Evolutionary conservation across 2,888 invertebrate species (phyloP).

Genomic region (Drosophila prolongata): DNA sequence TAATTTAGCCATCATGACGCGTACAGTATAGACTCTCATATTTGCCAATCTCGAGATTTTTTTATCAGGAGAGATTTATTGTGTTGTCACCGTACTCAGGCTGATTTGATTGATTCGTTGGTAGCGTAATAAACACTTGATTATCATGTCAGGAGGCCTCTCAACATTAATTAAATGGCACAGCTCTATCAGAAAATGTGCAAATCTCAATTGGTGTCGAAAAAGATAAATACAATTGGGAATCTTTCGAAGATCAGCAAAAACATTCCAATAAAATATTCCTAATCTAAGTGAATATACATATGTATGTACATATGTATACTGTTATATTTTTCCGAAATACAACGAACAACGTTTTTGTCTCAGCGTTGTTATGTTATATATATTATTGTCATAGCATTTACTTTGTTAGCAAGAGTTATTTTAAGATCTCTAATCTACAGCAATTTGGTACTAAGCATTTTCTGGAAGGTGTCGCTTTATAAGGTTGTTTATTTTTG

Average conservation of each 20-base stretch:
- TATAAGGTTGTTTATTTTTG: background rate
- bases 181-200: constrained; percentile 42
- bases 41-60: background rate
- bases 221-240: too few species aligned
- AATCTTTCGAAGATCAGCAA: too few species aligned
- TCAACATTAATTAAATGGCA: constrained; percentile 53
- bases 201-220: constrained; percentile 16
- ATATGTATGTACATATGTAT: background rate
- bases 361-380: too few species aligned
- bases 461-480: background rate
- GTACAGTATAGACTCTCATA: constrained; percentile 5
- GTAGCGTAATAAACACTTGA: constrained; percentile 49
- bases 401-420: background rate
- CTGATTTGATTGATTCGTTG: constrained; percentile 38
- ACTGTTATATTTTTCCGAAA: too few species aligned
- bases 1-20: constrained; percentile 1
- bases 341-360: too few species aligned
- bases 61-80: too few species aligned
- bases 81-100: background rate
- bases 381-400: background rate
- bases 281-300: too few species aligned
- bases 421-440: background rate
- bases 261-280: too few species aligned
- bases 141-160: constrained; percentile 50
- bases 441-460: background rate